Conservation (phyloP, 2,797 vertebrate species). For the Limosa lapponica region DNA sequence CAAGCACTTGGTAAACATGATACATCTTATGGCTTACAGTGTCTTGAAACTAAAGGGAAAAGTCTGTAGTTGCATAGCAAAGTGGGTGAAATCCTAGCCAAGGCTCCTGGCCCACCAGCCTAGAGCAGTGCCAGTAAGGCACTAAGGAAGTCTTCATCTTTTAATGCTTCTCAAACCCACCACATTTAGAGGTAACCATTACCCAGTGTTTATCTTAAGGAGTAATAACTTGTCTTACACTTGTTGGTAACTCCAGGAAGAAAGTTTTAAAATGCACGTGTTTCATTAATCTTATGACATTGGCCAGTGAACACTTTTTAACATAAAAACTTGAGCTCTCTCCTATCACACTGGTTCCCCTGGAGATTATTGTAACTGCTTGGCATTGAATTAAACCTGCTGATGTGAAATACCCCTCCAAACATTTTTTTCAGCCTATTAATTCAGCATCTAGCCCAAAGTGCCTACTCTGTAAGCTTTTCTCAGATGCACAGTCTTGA, state of each 20-base stretch:
- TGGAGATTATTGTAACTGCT: not conserved
- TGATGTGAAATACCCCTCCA: not conserved
- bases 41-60: slow-evolving; percentile 8
- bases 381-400: not conserved
- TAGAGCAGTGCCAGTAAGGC: not conserved
- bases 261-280: not conserved
- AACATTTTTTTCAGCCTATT: not conserved
- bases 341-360: not conserved
- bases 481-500: not conserved
- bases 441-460: not conserved
- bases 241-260: not conserved
- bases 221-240: not conserved
- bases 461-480: not conserved
- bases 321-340: not conserved
- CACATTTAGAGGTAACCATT: not conserved
- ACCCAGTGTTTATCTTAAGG: not conserved
- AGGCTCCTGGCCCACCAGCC: not conserved
- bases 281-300: not conserved
- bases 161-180: not conserved
- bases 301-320: not conserved
- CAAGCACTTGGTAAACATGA: slow-evolving; percentile 11
- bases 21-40: slow-evolving; percentile 12
- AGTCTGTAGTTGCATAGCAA: not conserved
- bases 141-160: not conserved
- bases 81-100: not conserved